Evolutionary conservation across 2,113 vertebrate genomes (phyloP).

Genomic region (Microtus montanus): DNA sequence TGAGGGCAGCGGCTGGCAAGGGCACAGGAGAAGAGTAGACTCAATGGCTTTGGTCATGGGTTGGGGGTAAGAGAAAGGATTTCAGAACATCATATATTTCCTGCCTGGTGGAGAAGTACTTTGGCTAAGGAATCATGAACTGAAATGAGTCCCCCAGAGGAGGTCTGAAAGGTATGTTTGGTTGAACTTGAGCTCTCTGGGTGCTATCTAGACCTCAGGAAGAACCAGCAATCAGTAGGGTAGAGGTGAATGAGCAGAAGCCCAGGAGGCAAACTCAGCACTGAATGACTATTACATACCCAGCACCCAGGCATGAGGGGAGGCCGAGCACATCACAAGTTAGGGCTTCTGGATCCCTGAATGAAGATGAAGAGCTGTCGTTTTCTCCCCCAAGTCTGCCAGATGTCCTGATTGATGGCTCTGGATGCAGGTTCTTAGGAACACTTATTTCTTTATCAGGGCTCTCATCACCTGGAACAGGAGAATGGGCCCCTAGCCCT

Average conservation of each 20-base stretch:
- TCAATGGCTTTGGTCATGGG: neutral
- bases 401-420: constrained; percentile 13
- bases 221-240: neutral
- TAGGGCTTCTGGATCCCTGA: neutral
- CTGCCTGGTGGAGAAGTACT: neutral
- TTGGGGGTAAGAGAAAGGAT: neutral
- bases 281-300: neutral
- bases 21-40: neutral
- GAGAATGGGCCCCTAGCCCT: neutral
- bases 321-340: neutral
- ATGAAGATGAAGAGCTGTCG: neutral
- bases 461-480: neutral
- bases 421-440: neutral
- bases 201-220: neutral
- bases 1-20: neutral
- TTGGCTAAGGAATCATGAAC: neutral
- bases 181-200: neutral
- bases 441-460: neutral
- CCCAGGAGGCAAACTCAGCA: neutral
- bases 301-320: neutral
- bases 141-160: neutral
- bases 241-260: neutral
- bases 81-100: constrained; percentile 11
- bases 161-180: neutral
- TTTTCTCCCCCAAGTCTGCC: neutral